Evolutionary conservation across 2,797 vertebrate genomes (phyloP), one percentile per base, ranked within the genome.

Genomic region (Lycodopsis pacificus): DNA sequence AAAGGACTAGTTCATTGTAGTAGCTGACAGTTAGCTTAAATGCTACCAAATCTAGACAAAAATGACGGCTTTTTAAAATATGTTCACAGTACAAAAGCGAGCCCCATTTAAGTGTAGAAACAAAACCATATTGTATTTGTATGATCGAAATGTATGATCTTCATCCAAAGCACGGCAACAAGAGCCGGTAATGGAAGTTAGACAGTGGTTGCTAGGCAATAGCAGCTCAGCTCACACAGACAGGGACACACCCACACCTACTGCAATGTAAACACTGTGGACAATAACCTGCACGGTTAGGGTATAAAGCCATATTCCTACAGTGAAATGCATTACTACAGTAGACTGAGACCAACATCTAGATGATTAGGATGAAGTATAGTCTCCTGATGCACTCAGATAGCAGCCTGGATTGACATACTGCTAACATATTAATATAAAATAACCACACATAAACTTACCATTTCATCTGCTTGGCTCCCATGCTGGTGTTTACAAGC

Each of bases 381-480:
- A 25, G 25, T 38, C 38, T 59, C 34, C 20, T 79, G 73, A 72
- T 81, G 63, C 57, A 53, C 19, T 44, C 48, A 38, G 38, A 82
- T 5, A 78, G 38, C 81, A 62, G 40, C 56, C 34, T 67, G 68
- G 51, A 19, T 64, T 58, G 38, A 46, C 62, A 36, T 13, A 25
- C 42, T 57, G 64, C 63, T 71, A 27, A 20, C 70, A 71, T 61
- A 44, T 65, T 34, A 27, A 71, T 20, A 30, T 25, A 30, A 56
- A 56, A 53, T 40, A 64, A 73, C 79, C 84, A 56, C 54, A 17
- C 13, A 30, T 17, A 32, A 17, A 57, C 94, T 93, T 94, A 96
- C 95, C 95, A 96, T 95, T 96, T 96, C 95, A 96, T 95, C 88
- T 94, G 95, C 92, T 96, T 96, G 75, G 94, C 95, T 93, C 95